Evolutionary conservation across 2,888 invertebrate genomes (phyloP).

Genomic region (Caenorhabditis drosophilae): DNA sequence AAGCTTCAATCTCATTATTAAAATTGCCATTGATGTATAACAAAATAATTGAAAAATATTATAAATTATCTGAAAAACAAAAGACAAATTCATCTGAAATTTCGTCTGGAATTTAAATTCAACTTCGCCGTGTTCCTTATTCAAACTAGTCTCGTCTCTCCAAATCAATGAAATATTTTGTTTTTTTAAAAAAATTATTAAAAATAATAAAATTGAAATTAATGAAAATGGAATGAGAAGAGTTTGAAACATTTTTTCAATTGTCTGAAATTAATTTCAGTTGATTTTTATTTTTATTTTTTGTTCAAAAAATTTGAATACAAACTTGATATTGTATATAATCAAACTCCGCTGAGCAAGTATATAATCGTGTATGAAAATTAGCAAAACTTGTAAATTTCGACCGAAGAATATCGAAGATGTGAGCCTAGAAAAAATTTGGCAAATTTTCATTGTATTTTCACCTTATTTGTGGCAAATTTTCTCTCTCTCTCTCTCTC

Average conservation of each 20-base stretch:
- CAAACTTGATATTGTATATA: conserved; percentile 73
- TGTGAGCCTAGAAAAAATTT: conserved; percentile 76
- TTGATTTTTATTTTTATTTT: neutral
- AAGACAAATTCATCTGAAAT: neutral
- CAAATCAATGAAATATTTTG: conserved; percentile 14
- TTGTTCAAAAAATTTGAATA: neutral
- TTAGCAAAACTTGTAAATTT: conserved; percentile 78
- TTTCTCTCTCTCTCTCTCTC: no score
- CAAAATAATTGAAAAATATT: conserved; percentile 78
- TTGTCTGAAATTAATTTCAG: conserved; percentile 68
- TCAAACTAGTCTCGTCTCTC: neutral
- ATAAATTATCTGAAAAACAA: conserved; percentile 72
- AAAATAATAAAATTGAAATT: conserved; percentile 69
- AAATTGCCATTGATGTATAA: conserved; percentile 78
- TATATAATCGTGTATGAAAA: conserved; percentile 82
- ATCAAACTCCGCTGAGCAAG: conserved; percentile 81
- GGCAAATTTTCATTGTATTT: no score
- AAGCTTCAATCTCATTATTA: conserved; percentile 82
- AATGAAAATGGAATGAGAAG: conserved; percentile 75
- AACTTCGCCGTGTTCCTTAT: conserved; percentile 18
- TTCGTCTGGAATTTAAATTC: neutral
- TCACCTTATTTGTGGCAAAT: conserved; percentile 3
- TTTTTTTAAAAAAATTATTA: conserved; percentile 23
- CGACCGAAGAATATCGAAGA: conserved; percentile 78
- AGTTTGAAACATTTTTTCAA: conserved; percentile 73